Conservation (phyloP, 2,888 invertebrate genomes). For the Drosophila anceps region DNA sequence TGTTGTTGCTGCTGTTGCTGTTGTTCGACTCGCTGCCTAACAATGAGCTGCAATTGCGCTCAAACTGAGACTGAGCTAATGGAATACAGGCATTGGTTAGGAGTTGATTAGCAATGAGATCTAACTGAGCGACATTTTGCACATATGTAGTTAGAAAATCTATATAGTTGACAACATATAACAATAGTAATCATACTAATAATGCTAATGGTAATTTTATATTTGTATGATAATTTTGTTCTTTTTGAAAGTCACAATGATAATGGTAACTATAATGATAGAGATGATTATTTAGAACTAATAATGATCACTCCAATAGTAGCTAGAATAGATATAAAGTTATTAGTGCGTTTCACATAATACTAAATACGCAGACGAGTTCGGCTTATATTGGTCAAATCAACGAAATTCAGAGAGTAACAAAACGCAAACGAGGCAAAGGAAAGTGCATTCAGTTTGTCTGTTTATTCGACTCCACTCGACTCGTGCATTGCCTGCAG, state of each 20-base stretch:
- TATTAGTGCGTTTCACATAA: no score
- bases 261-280: no score
- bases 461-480: background rate
- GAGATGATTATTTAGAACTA: no score
- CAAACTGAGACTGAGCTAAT: slow-evolving; percentile 51
- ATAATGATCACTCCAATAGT: no score
- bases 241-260: no score
- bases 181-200: background rate
- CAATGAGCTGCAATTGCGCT: slow-evolving; percentile 69
- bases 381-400: background rate
- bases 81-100: slow-evolving; percentile 36
- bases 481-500: slow-evolving; percentile 17
- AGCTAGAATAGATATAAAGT: no score
- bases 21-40: slow-evolving; percentile 28
- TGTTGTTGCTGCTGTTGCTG: slow-evolving; percentile 40
- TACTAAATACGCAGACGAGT: no score
- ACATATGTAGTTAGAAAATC: background rate
- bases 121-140: slow-evolving; percentile 43
- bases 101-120: slow-evolving; percentile 52
- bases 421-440: background rate
- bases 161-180: background rate
- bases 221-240: no score
- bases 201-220: no score
- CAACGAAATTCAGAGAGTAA: background rate
- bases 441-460: background rate